These are phyloP conservation scores for Euthynnus affinis DNA, from an alignment of 2,797 vertebrate species.

Conservation along the genomic window DNA sequence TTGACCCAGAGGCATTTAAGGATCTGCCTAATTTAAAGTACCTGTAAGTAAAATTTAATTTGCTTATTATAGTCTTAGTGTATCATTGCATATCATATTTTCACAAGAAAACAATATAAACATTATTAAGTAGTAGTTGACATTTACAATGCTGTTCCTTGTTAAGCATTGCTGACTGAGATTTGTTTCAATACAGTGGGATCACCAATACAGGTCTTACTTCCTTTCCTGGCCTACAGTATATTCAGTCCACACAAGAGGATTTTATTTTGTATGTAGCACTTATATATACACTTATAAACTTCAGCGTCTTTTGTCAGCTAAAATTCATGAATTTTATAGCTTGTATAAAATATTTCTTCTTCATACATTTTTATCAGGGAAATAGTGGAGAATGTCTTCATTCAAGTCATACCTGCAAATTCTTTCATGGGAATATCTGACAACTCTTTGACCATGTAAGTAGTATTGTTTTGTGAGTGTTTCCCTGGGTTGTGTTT, in stretches of 20 bases:
- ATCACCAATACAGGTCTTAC: slow-evolving; percentile 92
- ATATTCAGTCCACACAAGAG: slow-evolving; percentile 86
- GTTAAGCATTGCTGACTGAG: slow-evolving; percentile 10
- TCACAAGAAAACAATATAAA: slow-evolving; percentile 14
- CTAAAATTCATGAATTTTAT: neutral
- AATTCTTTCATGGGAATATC: slow-evolving; percentile 90
- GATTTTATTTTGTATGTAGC: slow-evolving; percentile 91
- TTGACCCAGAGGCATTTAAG: slow-evolving; percentile 88
- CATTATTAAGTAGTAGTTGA: neutral
- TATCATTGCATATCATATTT: neutral
- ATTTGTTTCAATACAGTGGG: slow-evolving; percentile 81
- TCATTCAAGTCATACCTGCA: slow-evolving; percentile 85
- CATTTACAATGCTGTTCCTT: neutral
- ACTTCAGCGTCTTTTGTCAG: neutral
- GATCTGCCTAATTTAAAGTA: slow-evolving; percentile 90
- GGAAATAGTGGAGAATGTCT: slow-evolving; percentile 73
- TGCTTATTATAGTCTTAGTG: neutral
- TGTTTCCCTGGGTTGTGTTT: too few species aligned
- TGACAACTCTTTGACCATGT: slow-evolving; percentile 89
- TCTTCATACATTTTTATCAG: slow-evolving; percentile 36
- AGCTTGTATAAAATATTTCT: neutral
- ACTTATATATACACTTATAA: neutral
- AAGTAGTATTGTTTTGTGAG: slow-evolving; percentile 70
- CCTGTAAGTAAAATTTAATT: slow-evolving; percentile 86
- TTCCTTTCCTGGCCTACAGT: slow-evolving; percentile 87